Percentiles rank a stretch among this genome's conserved stretches.
phyloP scores from a whole-genome alignment of 1,140 invertebrate genomes.

The Aphelinus atriplicis region DNA sequence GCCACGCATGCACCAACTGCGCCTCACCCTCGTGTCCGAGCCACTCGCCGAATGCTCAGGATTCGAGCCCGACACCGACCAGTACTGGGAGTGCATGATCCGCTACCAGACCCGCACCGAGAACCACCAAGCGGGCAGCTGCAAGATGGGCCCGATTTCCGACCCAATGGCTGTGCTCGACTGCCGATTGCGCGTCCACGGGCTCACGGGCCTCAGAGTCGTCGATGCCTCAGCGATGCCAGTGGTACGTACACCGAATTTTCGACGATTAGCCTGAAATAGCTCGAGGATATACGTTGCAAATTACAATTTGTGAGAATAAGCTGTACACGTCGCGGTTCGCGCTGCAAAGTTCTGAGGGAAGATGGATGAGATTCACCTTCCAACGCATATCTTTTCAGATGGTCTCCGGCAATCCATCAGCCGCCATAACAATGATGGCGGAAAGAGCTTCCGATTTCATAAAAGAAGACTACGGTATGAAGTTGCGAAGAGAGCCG shows the following conservation, averaged over 20 bases:
- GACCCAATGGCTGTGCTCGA: constrained; percentile 67
- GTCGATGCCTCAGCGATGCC: constrained; percentile 64
- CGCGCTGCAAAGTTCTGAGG: too few relatives aligned
- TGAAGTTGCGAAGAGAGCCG: too few relatives aligned
- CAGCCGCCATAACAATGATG: constrained; percentile 68
- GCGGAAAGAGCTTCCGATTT: constrained; percentile 69
- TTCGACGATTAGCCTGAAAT: too few relatives aligned
- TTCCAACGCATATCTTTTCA: constrained; percentile 29
- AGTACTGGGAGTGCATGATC: constrained; percentile 70
- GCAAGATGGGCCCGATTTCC: constrained; percentile 67
- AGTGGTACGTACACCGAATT: constrained; percentile 35
- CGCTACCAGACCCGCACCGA: constrained; percentile 62
- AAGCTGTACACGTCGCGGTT: too few relatives aligned
- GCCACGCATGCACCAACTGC: constrained; percentile 46
- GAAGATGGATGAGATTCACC: too few relatives aligned
- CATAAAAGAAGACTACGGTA: constrained; percentile 60
- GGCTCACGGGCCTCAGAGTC: constrained; percentile 62
- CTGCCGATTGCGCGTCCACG: constrained; percentile 60
- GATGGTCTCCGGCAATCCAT: constrained; percentile 64
- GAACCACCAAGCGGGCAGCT: constrained; percentile 70
- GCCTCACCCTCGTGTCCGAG: constrained; percentile 41
- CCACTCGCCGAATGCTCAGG: constrained; percentile 46
- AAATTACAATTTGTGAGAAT: too few relatives aligned
- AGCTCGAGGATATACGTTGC: too few relatives aligned
- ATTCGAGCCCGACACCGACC: constrained; percentile 52